A percentile compares a stretch with the other conserved stretches of the same genome.
These are phyloP conservation scores for Lepetodrilus schrolli DNA, from an alignment of 2,888 invertebrate species.

Conservation along the genomic window DNA sequence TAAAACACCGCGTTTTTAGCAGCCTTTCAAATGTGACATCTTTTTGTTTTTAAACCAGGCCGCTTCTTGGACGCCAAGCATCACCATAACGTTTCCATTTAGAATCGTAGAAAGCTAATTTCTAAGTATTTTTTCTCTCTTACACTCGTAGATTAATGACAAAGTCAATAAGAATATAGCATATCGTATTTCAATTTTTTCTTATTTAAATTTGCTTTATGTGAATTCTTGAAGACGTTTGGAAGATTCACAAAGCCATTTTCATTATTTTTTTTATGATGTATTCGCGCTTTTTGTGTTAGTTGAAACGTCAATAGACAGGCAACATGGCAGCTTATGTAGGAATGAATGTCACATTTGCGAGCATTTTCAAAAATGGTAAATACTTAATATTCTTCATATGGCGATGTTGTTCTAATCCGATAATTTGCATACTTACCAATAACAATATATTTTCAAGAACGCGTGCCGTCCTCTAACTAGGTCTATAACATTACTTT, in stretches of 20 bases:
- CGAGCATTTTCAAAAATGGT: neutral
- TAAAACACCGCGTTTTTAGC: neutral
- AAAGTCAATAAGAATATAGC: neutral
- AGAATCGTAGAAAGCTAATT: conserved; percentile 15
- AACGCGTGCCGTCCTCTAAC: too few relatives aligned
- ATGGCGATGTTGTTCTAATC: too few relatives aligned
- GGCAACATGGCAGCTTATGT: neutral
- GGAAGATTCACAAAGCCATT: neutral
- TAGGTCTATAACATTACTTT: too few relatives aligned
- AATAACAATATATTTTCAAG: too few relatives aligned
- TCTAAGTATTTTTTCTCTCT: neutral
- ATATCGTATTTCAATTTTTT: neutral
- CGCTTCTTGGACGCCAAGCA: neutral
- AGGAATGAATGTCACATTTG: conserved; percentile 7
- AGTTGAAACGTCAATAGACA: neutral
- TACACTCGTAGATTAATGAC: neutral
- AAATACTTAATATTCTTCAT: neutral
- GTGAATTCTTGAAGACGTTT: neutral
- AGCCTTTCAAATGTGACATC: neutral
- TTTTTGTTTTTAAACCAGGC: conserved; percentile 4
- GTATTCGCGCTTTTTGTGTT: conserved; percentile 1
- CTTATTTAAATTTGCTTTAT: conserved; percentile 9
- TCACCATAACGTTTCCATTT: conserved; percentile 13
- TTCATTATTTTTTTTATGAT: conserved; percentile 13
- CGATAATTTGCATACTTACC: too few relatives aligned